Conservation (phyloP, 2,797 vertebrate species). For the Hyperoplus immaculatus region DNA sequence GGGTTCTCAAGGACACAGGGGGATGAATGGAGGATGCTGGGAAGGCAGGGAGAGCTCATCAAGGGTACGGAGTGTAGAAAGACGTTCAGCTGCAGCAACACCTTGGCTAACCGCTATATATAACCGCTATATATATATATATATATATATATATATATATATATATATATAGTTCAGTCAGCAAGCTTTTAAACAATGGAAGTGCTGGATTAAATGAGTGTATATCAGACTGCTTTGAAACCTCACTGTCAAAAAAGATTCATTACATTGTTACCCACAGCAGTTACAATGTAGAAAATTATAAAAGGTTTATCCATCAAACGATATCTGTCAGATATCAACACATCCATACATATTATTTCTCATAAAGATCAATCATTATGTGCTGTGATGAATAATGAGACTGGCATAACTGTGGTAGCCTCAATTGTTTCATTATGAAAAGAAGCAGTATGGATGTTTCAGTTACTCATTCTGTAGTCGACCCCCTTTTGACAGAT, state of each 20-base stretch:
- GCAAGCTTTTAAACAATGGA: constrained; percentile 10
- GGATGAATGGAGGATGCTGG: constrained; percentile 48
- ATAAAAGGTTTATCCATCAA: too few relatives aligned
- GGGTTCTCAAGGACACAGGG: constrained; percentile 51
- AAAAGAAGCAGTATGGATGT: background rate
- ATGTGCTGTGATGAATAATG: background rate
- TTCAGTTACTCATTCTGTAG: background rate
- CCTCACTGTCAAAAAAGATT: constrained; percentile 13
- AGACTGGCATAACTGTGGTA: background rate
- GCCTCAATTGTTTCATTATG: background rate
- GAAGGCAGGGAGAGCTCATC: constrained; percentile 29
- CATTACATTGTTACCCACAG: background rate
- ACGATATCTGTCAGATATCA: background rate
- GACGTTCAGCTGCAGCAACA: constrained; percentile 8
- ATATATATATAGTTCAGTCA: background rate
- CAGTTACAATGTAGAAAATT: background rate
- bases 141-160: background rate
- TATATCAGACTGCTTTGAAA: constrained; percentile 5
- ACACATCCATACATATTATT: background rate
- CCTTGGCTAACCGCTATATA: background rate
- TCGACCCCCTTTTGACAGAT: constrained; percentile 1
- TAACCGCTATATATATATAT: too few relatives aligned
- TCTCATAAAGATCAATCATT: constrained; percentile 4
- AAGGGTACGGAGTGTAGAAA: constrained; percentile 48
- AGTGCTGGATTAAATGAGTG: constrained; percentile 13